Evolutionary conservation across 2,888 invertebrate genomes (phyloP), one percentile per base, ranked within the genome.

Genomic region (Micropterix aruncella): DNA sequence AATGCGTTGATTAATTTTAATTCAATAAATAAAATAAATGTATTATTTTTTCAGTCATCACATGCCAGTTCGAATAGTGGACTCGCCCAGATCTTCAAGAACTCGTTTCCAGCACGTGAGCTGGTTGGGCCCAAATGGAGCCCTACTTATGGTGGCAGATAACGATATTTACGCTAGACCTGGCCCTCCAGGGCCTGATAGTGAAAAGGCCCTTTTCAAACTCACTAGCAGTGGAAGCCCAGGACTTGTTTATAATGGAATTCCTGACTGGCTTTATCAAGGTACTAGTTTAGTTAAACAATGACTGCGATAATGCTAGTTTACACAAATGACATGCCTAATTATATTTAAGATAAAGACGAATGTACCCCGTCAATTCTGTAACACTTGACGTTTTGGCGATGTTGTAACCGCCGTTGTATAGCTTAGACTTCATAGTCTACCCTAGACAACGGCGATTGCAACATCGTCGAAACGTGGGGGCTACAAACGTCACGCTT

Each of bases 211-310:
- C 0, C 78, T 86, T 53, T 66, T 76, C 45, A 75, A 81, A 41
- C 74, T 89, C 58, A 90, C 89, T 42, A 75, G 75, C 57, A 83
- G 83, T 42, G 88, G 88, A 19, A 66, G 75, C 52, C 80, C 85
- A n/a, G 86, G 85, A 46, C 67, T 80, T 45, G 73, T 94, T 46
- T 93, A 88, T 70, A 94, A 95, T 62, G 95, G 94, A 44, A 79
- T 95, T 19, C 87, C 94, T 15, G 95, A 96, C 63, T 96, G 95
- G 94, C 69, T 96, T 18, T 96, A 96, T 68, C 95, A 95, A 79
- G 91, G 91, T 89, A n/a, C n/a, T n/a, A n/a, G n/a, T n/a, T n/a
- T n/a, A n/a, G n/a, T n/a, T n/a, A n/a, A n/a, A n/a, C n/a, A n/a
- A n/a, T n/a, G n/a, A n/a, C n/a, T n/a, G n/a, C n/a, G n/a, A n/a